Evolutionary conservation across 2,888 invertebrate genomes (phyloP).

Genomic region (Drosophila atroscutellata): DNA sequence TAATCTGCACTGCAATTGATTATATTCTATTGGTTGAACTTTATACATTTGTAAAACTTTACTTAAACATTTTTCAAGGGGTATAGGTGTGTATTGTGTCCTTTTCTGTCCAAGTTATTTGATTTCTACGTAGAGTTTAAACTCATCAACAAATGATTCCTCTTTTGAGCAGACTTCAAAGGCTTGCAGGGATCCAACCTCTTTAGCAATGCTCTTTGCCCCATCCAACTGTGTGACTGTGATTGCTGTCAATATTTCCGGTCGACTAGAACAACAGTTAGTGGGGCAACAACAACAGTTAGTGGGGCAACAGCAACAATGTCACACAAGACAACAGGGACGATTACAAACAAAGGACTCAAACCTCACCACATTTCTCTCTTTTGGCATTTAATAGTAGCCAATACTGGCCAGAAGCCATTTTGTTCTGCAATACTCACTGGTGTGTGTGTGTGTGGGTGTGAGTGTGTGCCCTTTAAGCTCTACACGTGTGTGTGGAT

Average conservation of each 20-base stretch:
- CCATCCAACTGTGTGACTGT: neutral
- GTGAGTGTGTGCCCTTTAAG: conserved; percentile 8
- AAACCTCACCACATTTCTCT: conserved; percentile 5
- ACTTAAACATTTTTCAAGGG: neutral
- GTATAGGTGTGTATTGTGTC: neutral
- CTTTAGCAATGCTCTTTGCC: conserved; percentile 12
- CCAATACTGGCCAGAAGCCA: conserved; percentile 19
- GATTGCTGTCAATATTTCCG: conserved; percentile 14
- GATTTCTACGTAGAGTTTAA: neutral
- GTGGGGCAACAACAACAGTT: neutral
- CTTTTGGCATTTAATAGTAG: conserved; percentile 4
- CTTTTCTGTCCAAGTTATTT: neutral
- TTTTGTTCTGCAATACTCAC: conserved; percentile 6
- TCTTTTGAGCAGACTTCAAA: conserved; percentile 27
- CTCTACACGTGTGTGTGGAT: conserved; percentile 23
- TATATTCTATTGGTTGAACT: neutral
- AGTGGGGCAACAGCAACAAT: neutral
- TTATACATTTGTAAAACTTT: neutral
- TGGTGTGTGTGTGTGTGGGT: neutral
- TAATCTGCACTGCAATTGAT: neutral
- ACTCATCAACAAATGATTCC: neutral
- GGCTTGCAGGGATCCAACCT: conserved; percentile 12
- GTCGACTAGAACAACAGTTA: conserved; percentile 7
- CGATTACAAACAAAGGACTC: neutral
- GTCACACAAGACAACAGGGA: conserved; percentile 4